Base-by-base conservation (phyloP, 2,888 invertebrate species). In the Rhamphomyia laevipes region DNA sequence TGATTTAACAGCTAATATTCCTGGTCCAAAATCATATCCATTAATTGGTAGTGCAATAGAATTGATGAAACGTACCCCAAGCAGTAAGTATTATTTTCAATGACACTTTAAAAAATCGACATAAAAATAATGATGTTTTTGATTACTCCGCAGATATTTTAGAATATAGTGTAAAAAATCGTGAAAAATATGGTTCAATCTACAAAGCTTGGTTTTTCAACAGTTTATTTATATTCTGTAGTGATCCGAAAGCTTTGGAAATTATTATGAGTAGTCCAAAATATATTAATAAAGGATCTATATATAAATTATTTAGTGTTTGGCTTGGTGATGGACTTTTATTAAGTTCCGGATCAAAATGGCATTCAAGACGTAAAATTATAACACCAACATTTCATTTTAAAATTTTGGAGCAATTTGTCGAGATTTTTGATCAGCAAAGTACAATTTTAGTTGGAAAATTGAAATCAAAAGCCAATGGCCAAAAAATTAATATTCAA, bases 351-450 rank as follows among this genome's bases (percentile, higher is more conserved):
- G 67, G 64, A 30, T 55, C 63, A 2, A 77, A 76, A 67, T 88
- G 87, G 87, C 75, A 74, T 58, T 68, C 67, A 1, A 74, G 81
- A 18, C 73, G 87, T 31, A 84, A 82, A 65, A 75, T 86, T 51
- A 67, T 87, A 46, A 86, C 86, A 1, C 86, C 86, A 3, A 77
- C 86, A 0, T 88, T 87, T 63, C 87, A 88, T 64, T 86, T 86
- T 63, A 80, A 81, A 58, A 84, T 87, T 49, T 67, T 87, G 42
- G 81, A 84, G 58, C 77, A 82, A 56, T 87, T 85, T 63, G 65
- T 84, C 9, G 78, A 79, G 3, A 76, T 82, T 0, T 85, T 86
- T 61, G 78, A 84, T 58, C 76, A 77, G 51, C 81, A 83, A 54
- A 72, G 77, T 5, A 66, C 69, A 23, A 69, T 79, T 17, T 68